These are phyloP conservation scores for Entosphenus tridentatus DNA, from an alignment of 2,113 vertebrate species.

Conservation along the genomic window DNA sequence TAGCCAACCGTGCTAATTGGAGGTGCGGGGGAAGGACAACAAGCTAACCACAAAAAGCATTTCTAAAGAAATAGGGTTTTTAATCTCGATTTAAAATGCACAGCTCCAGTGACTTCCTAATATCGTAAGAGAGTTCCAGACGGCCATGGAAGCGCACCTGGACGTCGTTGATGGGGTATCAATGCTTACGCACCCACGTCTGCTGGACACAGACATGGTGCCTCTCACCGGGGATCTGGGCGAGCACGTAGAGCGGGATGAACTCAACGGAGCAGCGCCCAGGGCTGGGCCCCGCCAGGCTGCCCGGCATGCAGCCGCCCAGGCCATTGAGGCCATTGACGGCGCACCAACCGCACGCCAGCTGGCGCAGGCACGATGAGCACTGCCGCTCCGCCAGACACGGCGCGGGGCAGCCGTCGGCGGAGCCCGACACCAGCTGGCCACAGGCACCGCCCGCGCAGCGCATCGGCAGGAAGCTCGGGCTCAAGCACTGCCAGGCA, in stretches of 20 bases:
- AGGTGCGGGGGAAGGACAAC: too few relatives aligned
- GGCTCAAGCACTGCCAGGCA: constrained; percentile 48
- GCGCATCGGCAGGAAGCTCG: constrained; percentile 45
- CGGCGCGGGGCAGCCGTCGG: constrained; percentile 45
- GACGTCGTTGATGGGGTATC: too few relatives aligned
- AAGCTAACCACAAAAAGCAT: too few relatives aligned
- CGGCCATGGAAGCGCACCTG: too few relatives aligned
- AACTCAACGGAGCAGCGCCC: constrained; percentile 12
- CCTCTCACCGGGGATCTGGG: neutral
- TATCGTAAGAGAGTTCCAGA: too few relatives aligned
- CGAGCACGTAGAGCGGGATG: neutral
- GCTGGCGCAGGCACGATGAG: constrained; percentile 46
- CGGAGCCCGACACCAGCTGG: constrained; percentile 34
- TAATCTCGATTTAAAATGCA: too few relatives aligned
- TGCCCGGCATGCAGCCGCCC: constrained; percentile 49
- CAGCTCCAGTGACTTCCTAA: too few relatives aligned
- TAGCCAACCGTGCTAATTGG: too few relatives aligned
- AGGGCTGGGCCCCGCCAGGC: constrained; percentile 28
- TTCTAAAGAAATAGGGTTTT: too few relatives aligned
- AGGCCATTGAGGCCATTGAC: constrained; percentile 34
- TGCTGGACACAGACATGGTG: neutral
- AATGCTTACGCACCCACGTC: neutral
- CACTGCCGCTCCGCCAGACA: constrained; percentile 53
- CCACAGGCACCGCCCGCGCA: constrained; percentile 64
- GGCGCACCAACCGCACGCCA: constrained; percentile 68